A percentile compares a stretch with the other conserved stretches of the same genome.
phyloP scores from a whole-genome alignment of 2,113 vertebrate species.

The Cairina moschata region DNA sequence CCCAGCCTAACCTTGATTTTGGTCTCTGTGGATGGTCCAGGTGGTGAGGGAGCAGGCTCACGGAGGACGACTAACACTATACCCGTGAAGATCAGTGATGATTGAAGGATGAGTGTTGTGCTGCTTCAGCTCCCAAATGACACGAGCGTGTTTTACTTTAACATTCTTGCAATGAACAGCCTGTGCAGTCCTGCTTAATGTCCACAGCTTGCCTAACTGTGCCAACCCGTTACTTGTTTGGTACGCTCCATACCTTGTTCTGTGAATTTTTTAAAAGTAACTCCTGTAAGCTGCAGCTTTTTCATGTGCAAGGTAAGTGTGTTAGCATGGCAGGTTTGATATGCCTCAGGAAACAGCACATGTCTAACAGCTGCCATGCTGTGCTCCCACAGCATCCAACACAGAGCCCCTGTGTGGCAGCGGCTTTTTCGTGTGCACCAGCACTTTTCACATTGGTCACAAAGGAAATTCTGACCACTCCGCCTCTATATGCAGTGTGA shows the following conservation, averaged over 20 bases:
- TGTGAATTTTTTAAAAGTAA: neutral
- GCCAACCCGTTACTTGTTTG: neutral
- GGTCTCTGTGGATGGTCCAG: fast-evolving
- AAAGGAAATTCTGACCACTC: neutral
- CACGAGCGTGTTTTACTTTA: neutral
- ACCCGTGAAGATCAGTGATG: neutral
- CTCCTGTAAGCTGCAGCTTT: neutral
- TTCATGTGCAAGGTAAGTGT: neutral
- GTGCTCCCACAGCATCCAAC: neutral
- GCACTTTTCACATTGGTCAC: fast-evolving
- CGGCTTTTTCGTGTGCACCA: neutral
- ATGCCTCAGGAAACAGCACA: fast-evolving
- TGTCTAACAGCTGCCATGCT: fast-evolving
- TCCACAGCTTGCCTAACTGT: neutral
- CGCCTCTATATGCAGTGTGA: neutral
- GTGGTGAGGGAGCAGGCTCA: neutral
- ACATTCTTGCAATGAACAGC: neutral
- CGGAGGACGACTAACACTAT: neutral
- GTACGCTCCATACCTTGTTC: neutral
- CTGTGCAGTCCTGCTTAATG: neutral
- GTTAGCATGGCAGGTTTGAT: neutral
- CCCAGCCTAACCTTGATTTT: neutral
- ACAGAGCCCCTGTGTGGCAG: neutral
- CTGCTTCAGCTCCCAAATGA: neutral
- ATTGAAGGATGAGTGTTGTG: neutral